Evolutionary conservation across 2,888 invertebrate species (phyloP).

Genomic region (Melitaea athalia): DNA sequence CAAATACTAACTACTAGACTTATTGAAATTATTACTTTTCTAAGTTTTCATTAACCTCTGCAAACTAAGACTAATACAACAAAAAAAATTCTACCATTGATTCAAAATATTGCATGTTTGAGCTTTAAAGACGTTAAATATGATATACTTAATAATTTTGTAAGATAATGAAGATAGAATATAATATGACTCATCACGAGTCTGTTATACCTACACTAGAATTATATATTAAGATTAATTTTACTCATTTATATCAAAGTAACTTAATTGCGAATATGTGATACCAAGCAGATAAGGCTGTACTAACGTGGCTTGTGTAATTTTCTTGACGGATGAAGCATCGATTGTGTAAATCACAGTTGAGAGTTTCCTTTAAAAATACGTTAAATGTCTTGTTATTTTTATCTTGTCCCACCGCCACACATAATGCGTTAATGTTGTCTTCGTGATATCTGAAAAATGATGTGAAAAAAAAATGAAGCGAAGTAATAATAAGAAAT

Average conservation of each 20-base stretch:
- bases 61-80: too few relatives aligned
- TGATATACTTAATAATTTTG: too few relatives aligned
- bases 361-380: constrained; percentile 73
- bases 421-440: constrained; percentile 77
- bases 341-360: constrained; percentile 77
- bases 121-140: too few relatives aligned
- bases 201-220: background rate
- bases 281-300: background rate
- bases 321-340: constrained; percentile 76
- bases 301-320: constrained; percentile 65
- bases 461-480: too few relatives aligned
- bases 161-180: too few relatives aligned
- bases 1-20: too few relatives aligned
- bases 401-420: constrained; percentile 83
- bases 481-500: too few relatives aligned
- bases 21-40: too few relatives aligned
- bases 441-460: constrained; percentile 55
- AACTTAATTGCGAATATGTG: background rate
- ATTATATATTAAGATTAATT: background rate
- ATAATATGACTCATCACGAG: too few relatives aligned
- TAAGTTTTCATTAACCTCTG: too few relatives aligned
- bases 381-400: constrained; percentile 77
- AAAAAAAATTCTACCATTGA: too few relatives aligned
- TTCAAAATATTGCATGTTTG: too few relatives aligned
- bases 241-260: background rate